Evolutionary conservation across 2,797 vertebrate species (phyloP), one percentile per base, ranked within the genome.

Genomic region (Ctenochaetus hawaiiensis): DNA sequence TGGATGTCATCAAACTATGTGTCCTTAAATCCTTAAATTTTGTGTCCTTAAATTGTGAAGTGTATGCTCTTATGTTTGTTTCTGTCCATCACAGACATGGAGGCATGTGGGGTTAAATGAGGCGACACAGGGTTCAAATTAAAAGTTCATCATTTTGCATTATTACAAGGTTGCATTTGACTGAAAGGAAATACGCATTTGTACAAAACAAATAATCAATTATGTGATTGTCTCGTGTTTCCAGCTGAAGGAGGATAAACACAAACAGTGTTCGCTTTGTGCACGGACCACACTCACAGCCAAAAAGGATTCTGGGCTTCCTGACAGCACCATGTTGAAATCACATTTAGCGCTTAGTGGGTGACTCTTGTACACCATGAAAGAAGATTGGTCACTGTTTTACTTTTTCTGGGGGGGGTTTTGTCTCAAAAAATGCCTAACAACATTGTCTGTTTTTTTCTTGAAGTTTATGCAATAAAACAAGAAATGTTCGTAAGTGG

Each of bases 241-340:
- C 5, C 41, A 57, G 45, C 49, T 77, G 39, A 22, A 1, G 51
- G 23, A 56, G 8, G 45, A 52, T 76, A 62, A 62, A 52, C 34
- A 17, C 74, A 37, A 22, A 26, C 49, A 17, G 57, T 53, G 20
- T 67, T 39, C 47, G 14, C 64, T 72, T 56, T 3, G 30, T 65
- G 23, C 20, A 48, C 59, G 39, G 39, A 53, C 2, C 26, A 13
- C 8, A 18, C 1, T 63, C 18, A 56, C 51, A 70, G 62, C 66
- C 56, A 45, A 64, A 30, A 48, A 57, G 1, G 16, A 67, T 75
- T 80, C 53, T 71, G 30, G 74, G 45, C 69, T 78, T 57, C 47
- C 5, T 71, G 58, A 52, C 62, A 68, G 59, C 65, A 84, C 17
- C 65, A 66, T 74, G 62, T 71, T 71, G 26, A 78, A 84, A 82